Percentiles rank a stretch among this genome's conserved stretches.
Conservation (phyloP, 2,888 invertebrate genomes). For the Meteorus cinctellus region DNA sequence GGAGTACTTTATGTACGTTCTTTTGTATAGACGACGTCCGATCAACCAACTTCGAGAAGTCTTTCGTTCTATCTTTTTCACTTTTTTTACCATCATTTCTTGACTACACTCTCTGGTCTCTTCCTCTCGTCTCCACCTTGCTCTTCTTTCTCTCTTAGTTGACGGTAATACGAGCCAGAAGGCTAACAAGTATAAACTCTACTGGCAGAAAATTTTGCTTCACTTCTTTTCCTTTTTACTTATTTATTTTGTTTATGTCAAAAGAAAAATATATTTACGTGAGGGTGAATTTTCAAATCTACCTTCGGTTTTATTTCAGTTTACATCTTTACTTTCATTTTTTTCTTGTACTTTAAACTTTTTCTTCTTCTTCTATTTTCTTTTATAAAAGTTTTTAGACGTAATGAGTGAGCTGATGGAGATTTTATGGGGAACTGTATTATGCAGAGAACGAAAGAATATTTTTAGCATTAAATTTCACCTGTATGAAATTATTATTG, state of each 20-base stretch:
- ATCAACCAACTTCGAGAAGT: conserved; percentile 37
- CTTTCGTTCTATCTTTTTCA: conserved; percentile 22
- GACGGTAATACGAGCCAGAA: conserved; percentile 9
- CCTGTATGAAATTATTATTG: neutral
- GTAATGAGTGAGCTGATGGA: neutral
- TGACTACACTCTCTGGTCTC: conserved; percentile 8
- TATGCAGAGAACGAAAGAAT: neutral
- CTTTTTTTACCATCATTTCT: conserved; percentile 14
- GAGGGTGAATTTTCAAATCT: neutral
- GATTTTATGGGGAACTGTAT: neutral
- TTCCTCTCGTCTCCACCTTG: neutral
- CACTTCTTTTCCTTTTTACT: conserved; percentile 31
- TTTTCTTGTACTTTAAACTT: conserved; percentile 22
- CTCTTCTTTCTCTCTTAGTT: conserved; percentile 20
- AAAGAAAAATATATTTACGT: neutral
- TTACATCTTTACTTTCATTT: neutral
- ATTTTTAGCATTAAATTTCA: neutral
- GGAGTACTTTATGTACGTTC: neutral
- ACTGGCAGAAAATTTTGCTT: conserved; percentile 43
- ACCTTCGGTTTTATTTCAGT: neutral
- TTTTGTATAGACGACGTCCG: conserved; percentile 41
- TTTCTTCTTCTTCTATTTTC: conserved; percentile 11
- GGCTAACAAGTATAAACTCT: neutral
- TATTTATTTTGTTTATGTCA: neutral
- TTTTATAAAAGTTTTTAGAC: neutral